Base-by-base conservation (phyloP, 2,888 invertebrate genomes). In the Sesia bembeciformis region DNA sequence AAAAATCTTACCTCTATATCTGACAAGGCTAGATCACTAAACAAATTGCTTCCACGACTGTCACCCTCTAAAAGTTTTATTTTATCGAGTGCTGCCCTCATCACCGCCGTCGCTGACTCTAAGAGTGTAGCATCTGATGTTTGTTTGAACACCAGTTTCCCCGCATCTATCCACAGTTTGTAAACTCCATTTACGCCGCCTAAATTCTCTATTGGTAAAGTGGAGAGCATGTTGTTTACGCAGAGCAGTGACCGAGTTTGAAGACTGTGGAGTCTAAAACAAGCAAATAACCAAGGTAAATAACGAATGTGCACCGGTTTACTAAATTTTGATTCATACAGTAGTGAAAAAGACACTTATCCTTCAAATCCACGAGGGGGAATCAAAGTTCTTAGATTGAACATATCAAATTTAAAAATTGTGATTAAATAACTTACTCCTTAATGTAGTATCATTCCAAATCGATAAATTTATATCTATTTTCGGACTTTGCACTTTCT, bases 21-120 rank as follows among this genome's bases (percentile, higher is more conserved):
- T 52, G 82, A 80, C 53, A 91, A 65, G 4, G 90, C 90, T 66
- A 93, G 80, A 62, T 91, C 87, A 62, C 81, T 84, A 60, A 93
- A 93, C 49, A 91, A 77, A 58, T 80, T 78, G 56, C 70, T 78
- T 8, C 70, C 76, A 69, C 73, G 79, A 56, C 79, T 76, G 61
- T 72, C 77, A 39, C 3, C 39, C 7, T 8, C 5, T 39, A 7
- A 38, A n/a, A 78, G 71, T 61, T 92, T 92, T 52, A 95, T 87
- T 80, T 93, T 93, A 67, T 93, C 93, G 49, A 94, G 78, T 1
- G 93, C 90, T n/a, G 94, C 93, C 62, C 95, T 90, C 93, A 95
- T 93, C 0, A 94, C 92, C 3, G 94, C 92, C 0, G 94, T 94
- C 3, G 93, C 91, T 0, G 95, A 93, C 71, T 95, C 95, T 49